Evolutionary conservation across 2,888 invertebrate species (phyloP).

Genomic region (Tolmerus cingulatus): DNA sequence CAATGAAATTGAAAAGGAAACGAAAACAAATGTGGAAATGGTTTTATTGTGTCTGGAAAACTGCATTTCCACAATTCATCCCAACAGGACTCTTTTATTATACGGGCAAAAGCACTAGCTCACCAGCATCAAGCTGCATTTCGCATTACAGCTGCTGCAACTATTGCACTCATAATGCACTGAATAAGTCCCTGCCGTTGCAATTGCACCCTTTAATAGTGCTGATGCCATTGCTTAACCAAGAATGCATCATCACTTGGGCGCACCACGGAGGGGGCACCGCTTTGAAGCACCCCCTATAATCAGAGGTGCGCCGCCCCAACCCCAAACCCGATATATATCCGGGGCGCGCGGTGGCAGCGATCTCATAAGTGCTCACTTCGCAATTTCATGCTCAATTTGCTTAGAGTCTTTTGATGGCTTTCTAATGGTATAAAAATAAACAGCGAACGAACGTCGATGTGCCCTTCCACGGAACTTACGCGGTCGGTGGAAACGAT

Average conservation of each 20-base stretch:
- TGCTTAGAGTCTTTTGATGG: constrained; percentile 12
- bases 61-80: constrained; percentile 29
- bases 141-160: background rate
- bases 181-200: background rate
- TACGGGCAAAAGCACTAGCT: background rate
- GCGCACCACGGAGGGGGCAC: background rate
- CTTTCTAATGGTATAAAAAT: constrained; percentile 3
- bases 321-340: background rate
- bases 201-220: constrained; percentile 16
- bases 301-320: background rate
- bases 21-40: constrained; percentile 25
- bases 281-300: background rate
- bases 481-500: background rate
- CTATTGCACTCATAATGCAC: background rate
- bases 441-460: background rate
- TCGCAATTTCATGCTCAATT: constrained; percentile 30
- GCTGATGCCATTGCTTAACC: constrained; percentile 35
- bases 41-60: constrained; percentile 28
- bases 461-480: background rate
- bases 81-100: constrained; percentile 12
- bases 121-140: background rate
- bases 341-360: background rate
- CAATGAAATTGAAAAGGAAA: constrained; percentile 24
- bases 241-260: constrained; percentile 30
- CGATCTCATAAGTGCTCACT: constrained; percentile 8